phyloP scores from a whole-genome alignment of 2,113 vertebrate genomes.

The Syrrhaptes paradoxus region DNA sequence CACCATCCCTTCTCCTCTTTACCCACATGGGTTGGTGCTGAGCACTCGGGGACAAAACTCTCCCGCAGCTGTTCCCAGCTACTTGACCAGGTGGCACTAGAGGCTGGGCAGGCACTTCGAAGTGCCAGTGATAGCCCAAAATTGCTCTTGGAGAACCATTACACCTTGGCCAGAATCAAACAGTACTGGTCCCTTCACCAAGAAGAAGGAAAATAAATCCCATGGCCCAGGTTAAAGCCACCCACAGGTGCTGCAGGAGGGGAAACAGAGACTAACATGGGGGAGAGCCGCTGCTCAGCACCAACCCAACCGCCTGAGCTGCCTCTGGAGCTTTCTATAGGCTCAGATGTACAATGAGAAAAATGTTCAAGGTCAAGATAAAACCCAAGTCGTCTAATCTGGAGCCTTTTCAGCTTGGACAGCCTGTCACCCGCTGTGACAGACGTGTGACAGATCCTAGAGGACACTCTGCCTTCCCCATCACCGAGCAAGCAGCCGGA shows the following conservation, averaged over 20 bases:
- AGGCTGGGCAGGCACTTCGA: not conserved
- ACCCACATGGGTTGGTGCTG: not conserved
- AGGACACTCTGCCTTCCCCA: not conserved
- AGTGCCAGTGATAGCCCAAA: not conserved
- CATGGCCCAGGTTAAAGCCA: not conserved
- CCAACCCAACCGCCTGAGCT: not conserved
- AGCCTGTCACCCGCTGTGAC: not conserved
- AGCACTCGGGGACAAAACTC: not conserved
- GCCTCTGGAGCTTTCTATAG: not conserved
- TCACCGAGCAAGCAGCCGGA: rapidly evolving
- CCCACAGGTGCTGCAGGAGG: not conserved
- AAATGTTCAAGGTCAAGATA: conserved; percentile 12
- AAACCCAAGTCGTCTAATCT: not conserved
- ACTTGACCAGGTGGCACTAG: not conserved
- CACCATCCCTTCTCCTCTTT: not conserved
- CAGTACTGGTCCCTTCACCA: not conserved
- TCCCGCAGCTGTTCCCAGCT: not conserved
- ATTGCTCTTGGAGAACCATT: not conserved
- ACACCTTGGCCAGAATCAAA: not conserved
- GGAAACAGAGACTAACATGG: not conserved
- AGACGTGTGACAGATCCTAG: not conserved
- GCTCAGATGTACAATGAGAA: not conserved
- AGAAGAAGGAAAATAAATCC: not conserved
- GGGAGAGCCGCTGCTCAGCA: not conserved
- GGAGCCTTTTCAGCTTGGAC: not conserved